Base-by-base conservation (phyloP, 1,140 invertebrate genomes). In the Adelges cooleyi region DNA sequence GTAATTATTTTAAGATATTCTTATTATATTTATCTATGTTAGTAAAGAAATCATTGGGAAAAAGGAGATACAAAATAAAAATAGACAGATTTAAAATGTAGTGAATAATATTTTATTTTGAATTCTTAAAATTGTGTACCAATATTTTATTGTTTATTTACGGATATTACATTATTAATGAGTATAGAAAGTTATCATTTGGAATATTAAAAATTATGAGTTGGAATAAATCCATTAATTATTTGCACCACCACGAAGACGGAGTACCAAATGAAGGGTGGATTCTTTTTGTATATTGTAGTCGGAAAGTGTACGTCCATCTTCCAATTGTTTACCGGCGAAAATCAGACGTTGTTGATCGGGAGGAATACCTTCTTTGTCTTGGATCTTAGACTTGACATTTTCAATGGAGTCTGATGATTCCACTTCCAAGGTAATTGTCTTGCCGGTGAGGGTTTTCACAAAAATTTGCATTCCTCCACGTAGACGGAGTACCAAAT, bases 381-480 rank as follows among this genome's bases (percentile, higher is more conserved):
- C 78, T 71, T 87, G 84, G 69, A 88, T 87, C 70, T 88, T 86
- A 0, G 86, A 81, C 66, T 88, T 87, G 0, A 89, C 84, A 72
- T 88, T 87, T 69, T 88, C 85, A 66, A 88, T 89, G 0, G 86
- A 86, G 69, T 89, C 86, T 29, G 82, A 84, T 2, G 80, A 77
- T 71, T 87, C 84, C 8, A 87, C 85, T 73, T 86, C 86, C n/a
- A 89, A 80, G 68, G 87, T 90, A 74, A 89, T 91, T 70, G 89
- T 91, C 75, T 92, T 92, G 68, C 88, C 89, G 71, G 87, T 90
- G 8, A 90, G 77, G 69, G 86, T 90, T 76, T 89, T 90, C 4
- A 90, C 88, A 74, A 90, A 90, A 72, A 89, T 89, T 77, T 89
- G 87, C 86, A 89, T 90, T 73, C 70, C 73, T 59, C 85, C 86